Base-by-base conservation (phyloP, 2,113 vertebrate genomes). In the Ciconia maguari region DNA sequence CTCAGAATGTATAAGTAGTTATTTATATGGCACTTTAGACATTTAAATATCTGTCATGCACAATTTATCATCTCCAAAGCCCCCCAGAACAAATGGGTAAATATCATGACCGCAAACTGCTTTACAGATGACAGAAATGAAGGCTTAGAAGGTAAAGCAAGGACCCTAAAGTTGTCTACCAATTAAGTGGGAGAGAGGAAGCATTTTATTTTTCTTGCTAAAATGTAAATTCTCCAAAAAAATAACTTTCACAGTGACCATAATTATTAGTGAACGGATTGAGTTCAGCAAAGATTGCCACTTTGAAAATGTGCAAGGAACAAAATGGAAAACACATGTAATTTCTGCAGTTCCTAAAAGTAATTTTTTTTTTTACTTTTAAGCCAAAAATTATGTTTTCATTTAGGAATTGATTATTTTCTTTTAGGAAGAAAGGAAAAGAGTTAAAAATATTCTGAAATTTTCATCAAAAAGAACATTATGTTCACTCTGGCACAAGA, bases 391-490 rank as follows among this genome's bases (percentile, higher is more conserved):
- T 10, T 0, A 13, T 71, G 24, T 68, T 91, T 96, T 81, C 29
- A 64, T 41, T 81, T 52, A 78, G 16, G 55, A 71, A 89, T 57
- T 68, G 38, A 92, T 89, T 42, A 44, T 92, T 96, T 89, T 83
- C 27, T 75, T 64, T 38, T 19, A 75, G 26, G 44, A 84, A 75
- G 24, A 75, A 91, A 75, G 22, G 19, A 58, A 82, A 94, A 85
- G 7, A 72, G 21, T 85, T 68, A 26, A 65, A 92, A 94, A 68
- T 69, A 76, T 2, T 87, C 52, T 71, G 60, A 79, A 85, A 0
- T 87, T 94, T 76, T 91, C 74, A 87, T 85, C 30, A 61, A 68
- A 97, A 91, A 83, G 81, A 85, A 90, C 66, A 49, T 82, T 87
- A 66, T 93, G 34, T 87, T 96, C 66, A 32, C 72, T 90, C 36